Percentiles rank a stretch among this genome's conserved stretches.
phyloP scores from a whole-genome alignment of 1,140 invertebrate species.

The Metaphire vulgaris region DNA sequence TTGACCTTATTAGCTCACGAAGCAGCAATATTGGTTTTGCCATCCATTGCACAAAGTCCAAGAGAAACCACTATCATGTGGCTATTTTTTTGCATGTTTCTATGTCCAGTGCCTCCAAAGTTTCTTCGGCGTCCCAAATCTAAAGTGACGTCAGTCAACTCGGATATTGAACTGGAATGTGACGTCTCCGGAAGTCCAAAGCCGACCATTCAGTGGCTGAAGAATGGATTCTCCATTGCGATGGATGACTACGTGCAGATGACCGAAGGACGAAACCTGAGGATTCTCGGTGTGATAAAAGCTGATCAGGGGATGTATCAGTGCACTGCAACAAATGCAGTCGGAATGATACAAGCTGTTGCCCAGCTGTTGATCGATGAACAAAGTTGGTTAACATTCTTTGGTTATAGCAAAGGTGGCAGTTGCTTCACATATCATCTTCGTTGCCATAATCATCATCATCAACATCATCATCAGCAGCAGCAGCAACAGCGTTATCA shows the following conservation, averaged over 20 bases:
- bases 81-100: too few species aligned
- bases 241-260: slow-evolving; percentile 81
- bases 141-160: slow-evolving; percentile 68
- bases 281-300: slow-evolving; percentile 81
- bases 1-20: neutral
- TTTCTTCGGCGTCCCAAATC: slow-evolving; percentile 68
- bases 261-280: slow-evolving; percentile 63
- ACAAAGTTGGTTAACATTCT: too few species aligned
- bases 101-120: slow-evolving; percentile 63
- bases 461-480: too few species aligned
- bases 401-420: too few species aligned
- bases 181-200: slow-evolving; percentile 73
- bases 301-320: slow-evolving; percentile 90
- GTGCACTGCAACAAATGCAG: slow-evolving; percentile 79
- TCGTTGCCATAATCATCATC: too few species aligned
- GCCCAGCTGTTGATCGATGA: slow-evolving; percentile 71
- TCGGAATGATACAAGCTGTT: slow-evolving; percentile 75
- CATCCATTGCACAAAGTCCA: neutral
- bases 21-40: neutral
- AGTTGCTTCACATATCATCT: too few species aligned
- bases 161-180: slow-evolving; percentile 81
- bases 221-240: slow-evolving; percentile 81
- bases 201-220: slow-evolving; percentile 78
- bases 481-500: too few species aligned
- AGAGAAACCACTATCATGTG: too few species aligned